Percentiles rank a stretch among this genome's conserved stretches.
Conservation (phyloP, 2,113 vertebrate species). For the Scatophagus argus region DNA sequence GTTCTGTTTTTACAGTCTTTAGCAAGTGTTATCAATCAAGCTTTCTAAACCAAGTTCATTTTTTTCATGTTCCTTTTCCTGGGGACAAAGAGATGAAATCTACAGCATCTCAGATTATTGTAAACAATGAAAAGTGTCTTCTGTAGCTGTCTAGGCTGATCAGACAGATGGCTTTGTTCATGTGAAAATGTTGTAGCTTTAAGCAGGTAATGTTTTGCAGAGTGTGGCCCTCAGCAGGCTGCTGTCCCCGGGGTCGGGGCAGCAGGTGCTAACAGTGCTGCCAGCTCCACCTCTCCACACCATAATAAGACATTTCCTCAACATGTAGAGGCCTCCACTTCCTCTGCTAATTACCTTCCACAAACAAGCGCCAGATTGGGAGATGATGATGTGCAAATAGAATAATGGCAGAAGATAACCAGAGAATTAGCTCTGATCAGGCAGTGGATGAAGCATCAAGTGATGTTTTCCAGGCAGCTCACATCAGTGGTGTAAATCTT, state of each 20-base stretch:
- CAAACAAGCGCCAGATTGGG: slow-evolving; percentile 62
- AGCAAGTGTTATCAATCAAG: too few relatives aligned
- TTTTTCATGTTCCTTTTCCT: too few relatives aligned
- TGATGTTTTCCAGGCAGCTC: slow-evolving; percentile 10
- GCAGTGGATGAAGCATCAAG: background rate
- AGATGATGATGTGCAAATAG: slow-evolving; percentile 63
- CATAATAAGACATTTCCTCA: slow-evolving; percentile 55
- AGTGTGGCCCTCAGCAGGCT: slow-evolving; percentile 11
- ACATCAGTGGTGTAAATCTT: slow-evolving; percentile 6
- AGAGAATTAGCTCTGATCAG: slow-evolving; percentile 27
- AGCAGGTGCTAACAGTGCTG: slow-evolving; percentile 58
- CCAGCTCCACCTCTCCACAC: slow-evolving; percentile 78
- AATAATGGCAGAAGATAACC: slow-evolving; percentile 53
- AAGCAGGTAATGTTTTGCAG: slow-evolving; percentile 28
- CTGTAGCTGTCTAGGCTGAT: background rate
- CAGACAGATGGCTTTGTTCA: background rate
- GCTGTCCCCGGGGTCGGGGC: slow-evolving; percentile 34
- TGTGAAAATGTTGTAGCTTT: background rate
- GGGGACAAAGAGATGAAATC: too few relatives aligned
- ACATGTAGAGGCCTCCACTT: slow-evolving; percentile 58
- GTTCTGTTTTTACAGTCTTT: too few relatives aligned
- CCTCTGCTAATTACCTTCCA: slow-evolving; percentile 71
- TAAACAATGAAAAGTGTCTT: background rate
- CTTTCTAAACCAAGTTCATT: too few relatives aligned
- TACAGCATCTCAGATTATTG: background rate